Evolutionary conservation across 2,113 vertebrate species (phyloP).

Genomic region (Bombycilla garrulus): DNA sequence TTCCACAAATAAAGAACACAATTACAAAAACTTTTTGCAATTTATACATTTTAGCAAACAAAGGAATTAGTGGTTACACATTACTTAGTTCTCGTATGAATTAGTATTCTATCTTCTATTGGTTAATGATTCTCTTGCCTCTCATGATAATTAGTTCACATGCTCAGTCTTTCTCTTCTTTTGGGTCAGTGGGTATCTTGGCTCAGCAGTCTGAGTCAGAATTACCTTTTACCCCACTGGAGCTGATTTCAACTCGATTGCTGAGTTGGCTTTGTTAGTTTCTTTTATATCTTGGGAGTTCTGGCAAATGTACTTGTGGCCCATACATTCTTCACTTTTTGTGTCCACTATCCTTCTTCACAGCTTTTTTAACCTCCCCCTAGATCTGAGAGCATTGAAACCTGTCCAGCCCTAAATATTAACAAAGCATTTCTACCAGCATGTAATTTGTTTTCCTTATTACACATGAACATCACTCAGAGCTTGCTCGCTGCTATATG

Average conservation of each 20-base stretch:
- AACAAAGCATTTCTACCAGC: background rate
- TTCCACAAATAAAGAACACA: background rate
- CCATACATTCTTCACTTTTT: background rate
- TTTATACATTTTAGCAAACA: background rate
- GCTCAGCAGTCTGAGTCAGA: background rate
- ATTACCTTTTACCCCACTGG: background rate
- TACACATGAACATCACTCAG: background rate
- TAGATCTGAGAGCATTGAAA: background rate
- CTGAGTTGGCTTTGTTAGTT: background rate
- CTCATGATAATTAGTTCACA: background rate
- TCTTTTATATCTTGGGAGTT: background rate
- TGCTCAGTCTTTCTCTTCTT: background rate
- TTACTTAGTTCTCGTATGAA: background rate
- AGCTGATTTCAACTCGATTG: background rate
- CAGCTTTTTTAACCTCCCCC: background rate
- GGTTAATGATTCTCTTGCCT: fast-evolving
- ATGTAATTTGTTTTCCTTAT: background rate
- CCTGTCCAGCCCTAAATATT: background rate
- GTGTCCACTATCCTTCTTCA: background rate
- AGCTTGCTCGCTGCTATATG: background rate
- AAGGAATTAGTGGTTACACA: background rate
- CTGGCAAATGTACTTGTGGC: background rate
- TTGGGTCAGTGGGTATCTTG: background rate
- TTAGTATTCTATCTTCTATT: background rate
- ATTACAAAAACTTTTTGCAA: background rate